Conservation (phyloP, 2,797 vertebrate genomes). For the Parauchenoglanis ngamensis region DNA sequence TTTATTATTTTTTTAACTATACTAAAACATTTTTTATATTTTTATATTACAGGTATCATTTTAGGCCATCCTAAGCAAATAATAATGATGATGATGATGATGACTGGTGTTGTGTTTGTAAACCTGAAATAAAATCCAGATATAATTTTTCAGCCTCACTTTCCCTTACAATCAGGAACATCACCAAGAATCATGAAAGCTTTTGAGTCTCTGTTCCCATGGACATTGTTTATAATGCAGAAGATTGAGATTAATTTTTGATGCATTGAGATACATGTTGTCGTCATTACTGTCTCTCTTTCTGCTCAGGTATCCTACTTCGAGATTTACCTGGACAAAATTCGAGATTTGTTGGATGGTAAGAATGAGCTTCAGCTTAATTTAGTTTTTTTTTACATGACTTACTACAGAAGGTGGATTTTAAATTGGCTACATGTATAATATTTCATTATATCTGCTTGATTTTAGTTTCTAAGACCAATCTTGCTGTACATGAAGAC, state of each 20-base stretch:
- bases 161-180: background rate
- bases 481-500: constrained; percentile 94
- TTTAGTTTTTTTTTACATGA: background rate
- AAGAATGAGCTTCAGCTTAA: constrained; percentile 54
- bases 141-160: background rate
- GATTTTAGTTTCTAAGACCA: constrained; percentile 90
- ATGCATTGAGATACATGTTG: background rate
- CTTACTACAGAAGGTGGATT: background rate
- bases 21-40: background rate
- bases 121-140: too few relatives aligned
- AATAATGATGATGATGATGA: background rate
- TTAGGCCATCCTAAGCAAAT: background rate
- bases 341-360: constrained; percentile 92
- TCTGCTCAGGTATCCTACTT: constrained; percentile 91
- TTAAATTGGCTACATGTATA: too few relatives aligned
- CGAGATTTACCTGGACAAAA: constrained; percentile 97
- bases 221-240: background rate
- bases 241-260: background rate
- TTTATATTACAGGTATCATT: background rate
- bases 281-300: background rate
- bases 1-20: background rate
- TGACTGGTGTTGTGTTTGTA: background rate
- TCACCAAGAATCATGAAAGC: background rate
- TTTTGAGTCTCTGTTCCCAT: background rate
- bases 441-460: constrained; percentile 16